Percentiles rank a stretch among this genome's conserved stretches.
Conservation (phyloP, 2,888 invertebrate genomes). For the Synergus gifuensis region DNA sequence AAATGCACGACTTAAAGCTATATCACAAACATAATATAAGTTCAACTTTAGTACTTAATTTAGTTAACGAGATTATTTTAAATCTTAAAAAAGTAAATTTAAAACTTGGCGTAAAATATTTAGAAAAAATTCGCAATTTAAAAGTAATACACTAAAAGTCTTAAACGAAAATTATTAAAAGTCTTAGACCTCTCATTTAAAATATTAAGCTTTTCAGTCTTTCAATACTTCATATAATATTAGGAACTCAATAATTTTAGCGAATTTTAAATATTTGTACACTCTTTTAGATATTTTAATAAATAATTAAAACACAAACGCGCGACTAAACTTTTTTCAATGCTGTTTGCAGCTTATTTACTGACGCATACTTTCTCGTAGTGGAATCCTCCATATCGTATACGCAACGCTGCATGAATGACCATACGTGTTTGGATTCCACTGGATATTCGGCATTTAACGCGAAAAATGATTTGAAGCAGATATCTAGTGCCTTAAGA, state of each 20-base stretch:
- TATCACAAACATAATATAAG: too few relatives aligned
- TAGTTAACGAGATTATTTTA: background rate
- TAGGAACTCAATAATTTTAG: background rate
- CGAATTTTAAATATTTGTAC: too few relatives aligned
- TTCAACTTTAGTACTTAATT: too few relatives aligned
- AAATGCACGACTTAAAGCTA: background rate
- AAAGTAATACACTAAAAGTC: background rate
- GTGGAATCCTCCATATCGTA: slow-evolving; percentile 14
- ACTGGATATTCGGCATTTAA: background rate
- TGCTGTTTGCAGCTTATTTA: background rate
- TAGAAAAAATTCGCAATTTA: background rate
- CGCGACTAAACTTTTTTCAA: background rate
- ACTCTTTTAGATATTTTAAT: too few relatives aligned
- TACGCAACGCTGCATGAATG: background rate
- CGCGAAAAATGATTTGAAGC: background rate
- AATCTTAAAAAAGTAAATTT: background rate
- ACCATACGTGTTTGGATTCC: background rate
- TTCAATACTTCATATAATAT: too few relatives aligned
- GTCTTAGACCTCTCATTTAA: background rate
- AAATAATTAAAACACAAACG: too few relatives aligned
- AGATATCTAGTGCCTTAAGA: background rate
- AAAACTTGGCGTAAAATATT: background rate
- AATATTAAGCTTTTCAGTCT: background rate
- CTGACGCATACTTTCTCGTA: slow-evolving; percentile 56
- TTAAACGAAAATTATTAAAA: background rate